phyloP scores from a whole-genome alignment of 2,113 vertebrate genomes.

The Tyto alba region DNA sequence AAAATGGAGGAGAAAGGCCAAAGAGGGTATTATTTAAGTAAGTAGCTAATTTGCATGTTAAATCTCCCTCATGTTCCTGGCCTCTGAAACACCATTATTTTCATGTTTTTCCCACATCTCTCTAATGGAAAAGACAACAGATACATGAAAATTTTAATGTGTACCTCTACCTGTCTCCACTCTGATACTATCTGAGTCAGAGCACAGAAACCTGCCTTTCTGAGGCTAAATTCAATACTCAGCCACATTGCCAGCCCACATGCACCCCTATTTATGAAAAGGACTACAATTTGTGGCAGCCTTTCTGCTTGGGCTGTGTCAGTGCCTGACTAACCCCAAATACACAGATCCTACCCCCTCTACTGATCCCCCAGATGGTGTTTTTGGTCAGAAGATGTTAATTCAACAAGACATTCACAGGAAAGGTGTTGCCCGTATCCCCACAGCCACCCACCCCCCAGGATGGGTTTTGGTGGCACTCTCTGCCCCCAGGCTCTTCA shows the following conservation, averaged over 20 bases:
- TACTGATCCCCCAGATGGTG: fast-evolving
- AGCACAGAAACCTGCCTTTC: background rate
- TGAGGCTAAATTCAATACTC: background rate
- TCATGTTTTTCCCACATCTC: fast-evolving
- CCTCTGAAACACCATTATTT: background rate
- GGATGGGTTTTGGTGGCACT: background rate
- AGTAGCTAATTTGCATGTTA: background rate
- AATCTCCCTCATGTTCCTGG: background rate
- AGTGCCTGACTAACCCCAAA: background rate
- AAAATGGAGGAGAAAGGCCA: background rate
- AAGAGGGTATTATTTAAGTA: background rate
- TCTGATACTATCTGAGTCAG: background rate
- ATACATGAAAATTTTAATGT: background rate
- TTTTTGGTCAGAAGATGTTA: background rate
- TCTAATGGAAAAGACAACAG: background rate
- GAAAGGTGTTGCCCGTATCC: background rate
- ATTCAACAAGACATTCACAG: background rate
- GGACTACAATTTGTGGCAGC: background rate
- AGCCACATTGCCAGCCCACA: background rate
- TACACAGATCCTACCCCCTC: background rate
- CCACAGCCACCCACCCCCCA: fast-evolving
- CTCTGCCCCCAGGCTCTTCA: background rate
- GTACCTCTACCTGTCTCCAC: background rate
- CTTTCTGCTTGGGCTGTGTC: background rate
- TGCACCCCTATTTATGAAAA: background rate